These are phyloP conservation scores for Archips crataeganus DNA, from an alignment of 2,888 invertebrate species.

Conservation along the genomic window DNA sequence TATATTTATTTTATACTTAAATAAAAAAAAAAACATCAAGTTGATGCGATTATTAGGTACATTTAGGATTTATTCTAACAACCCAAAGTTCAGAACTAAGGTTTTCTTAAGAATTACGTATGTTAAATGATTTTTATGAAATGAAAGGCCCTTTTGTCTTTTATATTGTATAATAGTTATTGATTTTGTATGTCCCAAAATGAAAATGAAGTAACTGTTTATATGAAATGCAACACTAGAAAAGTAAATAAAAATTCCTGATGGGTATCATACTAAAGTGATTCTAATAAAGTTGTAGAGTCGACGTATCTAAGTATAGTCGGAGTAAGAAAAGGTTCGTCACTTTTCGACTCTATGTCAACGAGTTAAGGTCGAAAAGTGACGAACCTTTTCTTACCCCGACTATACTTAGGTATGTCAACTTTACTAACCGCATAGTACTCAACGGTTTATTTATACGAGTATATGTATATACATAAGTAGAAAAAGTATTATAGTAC, in stretches of 20 bases:
- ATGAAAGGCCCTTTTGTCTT: neutral
- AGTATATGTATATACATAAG: too few species aligned
- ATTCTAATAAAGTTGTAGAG: neutral
- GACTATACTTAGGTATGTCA: too few species aligned
- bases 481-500: too few species aligned
- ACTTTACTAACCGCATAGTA: too few species aligned
- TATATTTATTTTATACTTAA: constrained; percentile 12
- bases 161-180: neutral
- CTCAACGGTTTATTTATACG: too few species aligned
- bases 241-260: neutral
- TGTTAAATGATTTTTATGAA: neutral
- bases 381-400: too few species aligned
- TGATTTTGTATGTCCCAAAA: neutral
- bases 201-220: neutral
- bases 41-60: constrained; percentile 2
- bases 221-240: neutral
- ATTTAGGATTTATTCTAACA: constrained; percentile 2
- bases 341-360: too few species aligned
- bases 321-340: too few species aligned
- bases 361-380: too few species aligned
- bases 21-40: neutral
- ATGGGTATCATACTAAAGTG: neutral
- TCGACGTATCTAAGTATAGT: too few species aligned
- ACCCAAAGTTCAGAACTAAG: neutral
- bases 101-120: neutral